phyloP scores from a whole-genome alignment of 2,888 invertebrate genomes.

The Oscheius sp. region DNA sequence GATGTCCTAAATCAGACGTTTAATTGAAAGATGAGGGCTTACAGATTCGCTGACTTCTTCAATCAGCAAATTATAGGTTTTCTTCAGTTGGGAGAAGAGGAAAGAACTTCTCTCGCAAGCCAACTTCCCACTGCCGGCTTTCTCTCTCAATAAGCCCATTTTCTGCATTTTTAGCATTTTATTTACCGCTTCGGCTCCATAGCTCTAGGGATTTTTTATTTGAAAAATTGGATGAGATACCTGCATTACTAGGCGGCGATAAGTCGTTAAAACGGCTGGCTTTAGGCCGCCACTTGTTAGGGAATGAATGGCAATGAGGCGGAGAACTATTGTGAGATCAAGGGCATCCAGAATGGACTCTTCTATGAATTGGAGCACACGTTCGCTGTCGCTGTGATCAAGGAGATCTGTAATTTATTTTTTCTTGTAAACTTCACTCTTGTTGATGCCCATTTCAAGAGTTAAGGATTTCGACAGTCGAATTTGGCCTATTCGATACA shows the following conservation, averaged over 20 bases:
- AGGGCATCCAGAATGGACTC: constrained; percentile 80
- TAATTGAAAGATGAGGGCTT: background rate
- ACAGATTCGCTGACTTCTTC: constrained; percentile 36
- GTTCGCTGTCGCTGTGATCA: constrained; percentile 89
- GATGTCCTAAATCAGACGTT: constrained; percentile 74
- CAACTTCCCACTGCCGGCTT: constrained; percentile 42
- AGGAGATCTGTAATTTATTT: constrained; percentile 80
- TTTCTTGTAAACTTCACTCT: too few species aligned
- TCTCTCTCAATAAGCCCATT: constrained; percentile 63
- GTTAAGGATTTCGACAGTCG: too few species aligned
- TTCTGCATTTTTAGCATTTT: constrained; percentile 65
- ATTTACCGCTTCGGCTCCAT: constrained; percentile 60
- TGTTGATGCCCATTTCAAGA: too few species aligned
- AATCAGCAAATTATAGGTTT: constrained; percentile 44
- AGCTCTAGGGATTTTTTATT: constrained; percentile 49
- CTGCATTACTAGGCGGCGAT: constrained; percentile 53
- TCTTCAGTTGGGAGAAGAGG: constrained; percentile 44
- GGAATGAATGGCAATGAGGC: constrained; percentile 88
- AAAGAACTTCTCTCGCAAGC: constrained; percentile 44
- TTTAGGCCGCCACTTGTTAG: constrained; percentile 90
- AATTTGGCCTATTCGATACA: too few species aligned
- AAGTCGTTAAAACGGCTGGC: constrained; percentile 82
- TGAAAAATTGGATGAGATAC: constrained; percentile 18
- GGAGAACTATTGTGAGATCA: constrained; percentile 44
- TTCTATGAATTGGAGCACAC: constrained; percentile 86